Conservation (phyloP, 64 coral and sea anemone genomes). For the Catalaphyllia jardinei region DNA sequence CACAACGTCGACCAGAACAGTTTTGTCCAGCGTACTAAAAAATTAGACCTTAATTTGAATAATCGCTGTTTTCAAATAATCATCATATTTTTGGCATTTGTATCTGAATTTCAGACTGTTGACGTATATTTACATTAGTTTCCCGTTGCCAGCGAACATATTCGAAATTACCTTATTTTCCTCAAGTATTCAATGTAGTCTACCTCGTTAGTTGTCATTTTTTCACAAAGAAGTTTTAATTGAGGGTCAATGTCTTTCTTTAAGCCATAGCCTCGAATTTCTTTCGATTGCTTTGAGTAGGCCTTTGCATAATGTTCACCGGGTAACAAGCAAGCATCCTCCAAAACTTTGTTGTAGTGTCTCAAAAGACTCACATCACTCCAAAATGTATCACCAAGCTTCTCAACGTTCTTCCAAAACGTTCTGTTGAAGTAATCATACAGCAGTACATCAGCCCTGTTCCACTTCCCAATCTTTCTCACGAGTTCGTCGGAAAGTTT, state of each 20-base stretch:
- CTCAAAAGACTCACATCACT: constrained; percentile 10
- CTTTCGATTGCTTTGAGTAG: constrained; percentile 25
- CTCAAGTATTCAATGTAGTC: constrained; percentile 30
- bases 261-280: neutral
- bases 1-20: no score
- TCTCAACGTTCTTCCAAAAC: constrained; percentile 44
- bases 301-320: constrained; percentile 21
- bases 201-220: constrained; percentile 36
- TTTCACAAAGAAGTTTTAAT: neutral
- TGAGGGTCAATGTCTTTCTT: neutral
- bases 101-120: no score
- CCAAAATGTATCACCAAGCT: constrained; percentile 18
- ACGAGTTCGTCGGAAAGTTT: neutral
- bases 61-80: no score
- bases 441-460: constrained; percentile 23
- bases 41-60: no score
- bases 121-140: no score
- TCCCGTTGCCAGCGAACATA: neutral
- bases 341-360: constrained; percentile 15
- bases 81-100: no score
- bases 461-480: constrained; percentile 20
- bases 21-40: no score
- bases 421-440: constrained; percentile 59
- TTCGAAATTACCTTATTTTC: neutral
- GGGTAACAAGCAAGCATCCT: constrained; percentile 8